Conservation (phyloP, 2,113 vertebrate species). For the Chaenogobius annularis region DNA sequence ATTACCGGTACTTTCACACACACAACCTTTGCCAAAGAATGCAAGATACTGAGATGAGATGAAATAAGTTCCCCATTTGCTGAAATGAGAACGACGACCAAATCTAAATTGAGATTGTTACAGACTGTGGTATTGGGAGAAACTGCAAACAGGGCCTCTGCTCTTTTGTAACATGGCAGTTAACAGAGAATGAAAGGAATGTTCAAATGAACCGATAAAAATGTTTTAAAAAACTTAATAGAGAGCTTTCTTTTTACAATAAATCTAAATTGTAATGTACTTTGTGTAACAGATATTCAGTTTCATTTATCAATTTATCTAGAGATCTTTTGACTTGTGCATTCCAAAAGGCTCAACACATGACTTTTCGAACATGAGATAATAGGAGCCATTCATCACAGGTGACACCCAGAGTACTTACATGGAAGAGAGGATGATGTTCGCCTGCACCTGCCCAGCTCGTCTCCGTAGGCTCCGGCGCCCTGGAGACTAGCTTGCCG, state of each 20-base stretch:
- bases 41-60: background rate
- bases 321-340: background rate
- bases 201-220: constrained; percentile 23
- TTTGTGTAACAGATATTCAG: no score
- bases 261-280: no score
- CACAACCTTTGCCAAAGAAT: constrained; percentile 11
- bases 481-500: constrained; percentile 57
- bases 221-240: background rate
- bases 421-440: constrained; percentile 84
- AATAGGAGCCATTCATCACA: background rate
- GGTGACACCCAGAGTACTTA: constrained; percentile 76
- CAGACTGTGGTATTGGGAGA: constrained; percentile 6
- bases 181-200: constrained; percentile 63
- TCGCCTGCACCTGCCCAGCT: constrained; percentile 67
- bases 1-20: constrained; percentile 2
- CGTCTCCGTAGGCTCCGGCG: constrained; percentile 58
- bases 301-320: background rate
- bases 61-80: background rate
- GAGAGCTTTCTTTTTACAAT: background rate
- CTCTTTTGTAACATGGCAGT: constrained; percentile 54
- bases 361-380: background rate
- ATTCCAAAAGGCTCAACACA: constrained; percentile 7
- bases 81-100: background rate
- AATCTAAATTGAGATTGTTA: background rate
- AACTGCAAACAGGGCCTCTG: constrained; percentile 35